Percentiles rank a stretch among this genome's conserved stretches.
phyloP scores from a whole-genome alignment of 2,888 invertebrate genomes.

The Drosophila recens region DNA sequence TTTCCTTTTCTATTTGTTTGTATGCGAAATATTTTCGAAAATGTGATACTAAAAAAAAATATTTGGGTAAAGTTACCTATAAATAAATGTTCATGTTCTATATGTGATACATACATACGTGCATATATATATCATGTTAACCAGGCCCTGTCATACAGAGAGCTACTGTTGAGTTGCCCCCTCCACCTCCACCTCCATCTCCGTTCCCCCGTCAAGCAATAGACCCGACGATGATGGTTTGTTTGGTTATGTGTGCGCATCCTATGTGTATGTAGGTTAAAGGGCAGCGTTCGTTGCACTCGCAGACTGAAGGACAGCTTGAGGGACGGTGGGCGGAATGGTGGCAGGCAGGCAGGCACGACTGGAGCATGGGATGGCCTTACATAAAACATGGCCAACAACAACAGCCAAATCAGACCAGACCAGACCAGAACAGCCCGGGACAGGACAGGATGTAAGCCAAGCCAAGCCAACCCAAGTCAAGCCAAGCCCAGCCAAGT shows the following conservation, averaged over 20 bases:
- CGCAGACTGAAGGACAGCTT: constrained; percentile 72
- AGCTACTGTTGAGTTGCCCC: background rate
- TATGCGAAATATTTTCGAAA: too few species aligned
- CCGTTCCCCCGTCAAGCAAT: background rate
- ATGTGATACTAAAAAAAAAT: too few species aligned
- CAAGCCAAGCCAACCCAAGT: background rate
- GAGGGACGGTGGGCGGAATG: background rate
- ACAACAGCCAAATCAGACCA: constrained; percentile 2
- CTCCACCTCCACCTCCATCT: background rate
- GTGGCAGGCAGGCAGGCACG: constrained; percentile 6
- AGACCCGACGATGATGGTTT: background rate
- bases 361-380: constrained; percentile 50
- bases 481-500: background rate
- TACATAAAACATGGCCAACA: constrained; percentile 53
- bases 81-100: background rate
- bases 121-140: constrained; percentile 17
- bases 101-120: background rate
- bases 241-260: background rate
- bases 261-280: constrained; percentile 72
- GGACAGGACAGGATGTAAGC: background rate
- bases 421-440: background rate
- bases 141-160: background rate
- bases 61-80: background rate
- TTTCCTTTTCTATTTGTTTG: too few species aligned
- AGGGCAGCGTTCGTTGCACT: constrained; percentile 78